Percentiles rank a stretch among this genome's conserved stretches.
These are phyloP conservation scores for Diplolepis rosae DNA, from an alignment of 2,888 invertebrate genomes.

Conservation along the genomic window DNA sequence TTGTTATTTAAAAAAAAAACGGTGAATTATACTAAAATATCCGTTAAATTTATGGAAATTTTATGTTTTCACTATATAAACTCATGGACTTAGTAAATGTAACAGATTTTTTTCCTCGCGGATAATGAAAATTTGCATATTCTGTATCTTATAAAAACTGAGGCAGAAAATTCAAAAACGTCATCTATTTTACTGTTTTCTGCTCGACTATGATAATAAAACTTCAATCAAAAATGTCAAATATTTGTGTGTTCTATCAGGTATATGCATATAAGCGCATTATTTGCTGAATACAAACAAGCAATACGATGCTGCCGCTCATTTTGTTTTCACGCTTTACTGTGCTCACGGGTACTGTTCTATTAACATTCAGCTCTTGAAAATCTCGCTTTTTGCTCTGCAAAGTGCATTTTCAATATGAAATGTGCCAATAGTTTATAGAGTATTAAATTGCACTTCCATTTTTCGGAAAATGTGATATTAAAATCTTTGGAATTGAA, in stretches of 20 bases:
- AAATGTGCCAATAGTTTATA: background rate
- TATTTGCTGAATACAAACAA: background rate
- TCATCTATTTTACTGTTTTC: no score
- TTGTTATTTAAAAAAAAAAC: no score
- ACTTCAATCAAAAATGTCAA: no score
- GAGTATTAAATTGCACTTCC: background rate
- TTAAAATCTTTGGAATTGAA: background rate
- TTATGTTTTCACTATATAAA: no score
- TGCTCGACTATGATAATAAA: no score
- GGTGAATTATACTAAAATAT: no score
- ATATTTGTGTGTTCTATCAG: no score
- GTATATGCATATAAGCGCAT: background rate
- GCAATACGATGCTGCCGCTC: slow-evolving; percentile 3
- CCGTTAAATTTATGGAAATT: background rate
- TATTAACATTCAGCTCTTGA: slow-evolving; percentile 24
- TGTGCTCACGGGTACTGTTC: slow-evolving; percentile 12
- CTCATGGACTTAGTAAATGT: no score
- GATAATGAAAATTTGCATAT: no score
- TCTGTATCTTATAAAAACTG: no score
- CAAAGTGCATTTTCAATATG: background rate
- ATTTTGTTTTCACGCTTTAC: background rate
- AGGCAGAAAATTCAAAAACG: no score
- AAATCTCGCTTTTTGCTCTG: slow-evolving; percentile 19
- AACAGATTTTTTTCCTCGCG: no score
- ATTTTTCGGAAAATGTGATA: background rate